Evolutionary conservation across 1,140 invertebrate species (phyloP), one percentile per base, ranked within the genome.

Genomic region (Chrysomallon squamiferum): DNA sequence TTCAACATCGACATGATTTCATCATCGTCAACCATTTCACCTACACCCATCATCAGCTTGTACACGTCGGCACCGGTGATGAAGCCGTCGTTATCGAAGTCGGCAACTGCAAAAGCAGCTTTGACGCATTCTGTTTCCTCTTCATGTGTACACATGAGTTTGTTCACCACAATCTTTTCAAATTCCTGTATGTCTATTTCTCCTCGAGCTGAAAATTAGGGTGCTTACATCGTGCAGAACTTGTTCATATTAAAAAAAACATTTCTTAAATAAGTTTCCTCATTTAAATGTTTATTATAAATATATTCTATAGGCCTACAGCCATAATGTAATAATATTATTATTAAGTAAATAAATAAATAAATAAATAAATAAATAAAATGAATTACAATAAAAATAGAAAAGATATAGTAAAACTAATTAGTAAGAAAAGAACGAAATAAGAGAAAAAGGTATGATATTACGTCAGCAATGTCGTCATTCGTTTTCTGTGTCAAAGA

Each of bases 31-130:
- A 81, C 57, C 71, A 76, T 74, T 43, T 80, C 77, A 0, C 80
- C 80, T 11, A 82, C 59, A 11, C 74, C 69, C 74, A 76, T 72
- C 80, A 82, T 82, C 18, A 79, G 70, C 49, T 67, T 65, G 56
- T 77, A 75, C 11, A 81, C 62, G 52, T 80, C 78, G 13, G 65
- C 45, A 3, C 60, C 64, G 1, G 72, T 69, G 2, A 81, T 79
- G 47, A 71, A 64, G 5, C 77, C 77, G 54, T 79, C 75, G 18
- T 57, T 65, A 62, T 77, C 75, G 11, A 58, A 60, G 52, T 80
- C 78, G 41, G 78, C 77, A 22, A 78, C 50, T 27, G 67, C 64
- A 33, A 71, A 77, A 25, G 71, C 72, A 33, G 71, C 66, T 22
- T 65, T 64, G 20, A 76, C 35, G 11, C 73, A 72, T 2, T 73